phyloP scores from a whole-genome alignment of 2,113 vertebrate species.

The Daboia siamensis region DNA sequence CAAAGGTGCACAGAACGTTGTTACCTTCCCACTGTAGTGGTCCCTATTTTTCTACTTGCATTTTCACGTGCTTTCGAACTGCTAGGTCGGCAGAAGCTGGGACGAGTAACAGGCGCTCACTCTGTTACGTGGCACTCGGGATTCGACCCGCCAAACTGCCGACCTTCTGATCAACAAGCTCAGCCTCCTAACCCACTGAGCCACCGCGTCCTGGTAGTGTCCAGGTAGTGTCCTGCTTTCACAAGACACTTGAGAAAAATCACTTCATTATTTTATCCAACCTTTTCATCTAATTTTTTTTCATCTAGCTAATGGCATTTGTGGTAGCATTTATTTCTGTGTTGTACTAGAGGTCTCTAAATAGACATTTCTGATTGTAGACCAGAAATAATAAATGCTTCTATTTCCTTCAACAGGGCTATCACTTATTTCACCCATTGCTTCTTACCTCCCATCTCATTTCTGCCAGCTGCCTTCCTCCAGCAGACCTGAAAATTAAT shows the following conservation, averaged over 20 bases:
- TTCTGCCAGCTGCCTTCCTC: neutral
- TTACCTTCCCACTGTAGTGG: too few species aligned
- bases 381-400: neutral
- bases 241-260: neutral
- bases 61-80: too few species aligned
- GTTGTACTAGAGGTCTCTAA: neutral
- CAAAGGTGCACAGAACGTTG: too few species aligned
- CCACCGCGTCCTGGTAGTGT: too few species aligned
- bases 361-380: neutral
- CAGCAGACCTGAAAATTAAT: neutral
- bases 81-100: too few species aligned
- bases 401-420: neutral
- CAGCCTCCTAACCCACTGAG: too few species aligned
- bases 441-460: too few species aligned
- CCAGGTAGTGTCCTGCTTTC: neutral
- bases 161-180: too few species aligned
- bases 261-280: neutral
- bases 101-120: too few species aligned
- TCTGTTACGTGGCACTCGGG: too few species aligned
- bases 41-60: too few species aligned
- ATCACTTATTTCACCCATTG: neutral
- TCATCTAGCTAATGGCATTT: neutral
- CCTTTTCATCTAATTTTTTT: neutral
- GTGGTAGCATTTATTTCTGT: neutral
- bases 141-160: too few species aligned